These are phyloP conservation scores for Calephelis nemesis DNA, from an alignment of 1,140 invertebrate genomes.

Conservation along the genomic window DNA sequence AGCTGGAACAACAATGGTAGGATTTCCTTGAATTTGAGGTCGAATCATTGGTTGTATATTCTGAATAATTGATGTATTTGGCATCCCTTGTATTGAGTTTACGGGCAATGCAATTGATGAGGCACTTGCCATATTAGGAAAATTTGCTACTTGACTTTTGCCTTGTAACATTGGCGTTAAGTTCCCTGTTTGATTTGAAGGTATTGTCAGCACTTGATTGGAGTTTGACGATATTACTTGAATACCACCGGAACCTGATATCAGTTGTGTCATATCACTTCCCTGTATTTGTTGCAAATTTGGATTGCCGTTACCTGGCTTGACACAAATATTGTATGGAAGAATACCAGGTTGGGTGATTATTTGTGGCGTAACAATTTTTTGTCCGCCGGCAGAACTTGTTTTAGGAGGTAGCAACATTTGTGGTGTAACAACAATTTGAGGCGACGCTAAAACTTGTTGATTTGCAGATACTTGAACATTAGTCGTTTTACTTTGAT, in stretches of 20 bases:
- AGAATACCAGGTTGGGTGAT: constrained; percentile 70
- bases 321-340: constrained; percentile 77
- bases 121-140: constrained; percentile 75
- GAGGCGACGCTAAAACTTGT: constrained; percentile 72
- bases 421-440: constrained; percentile 75
- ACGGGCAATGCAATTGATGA: constrained; percentile 72
- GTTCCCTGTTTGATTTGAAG: constrained; percentile 62
- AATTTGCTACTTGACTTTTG: constrained; percentile 71
- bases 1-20: constrained; percentile 73
- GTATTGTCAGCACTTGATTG: constrained; percentile 74
- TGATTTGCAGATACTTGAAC: constrained; percentile 68
- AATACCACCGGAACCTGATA: constrained; percentile 68
- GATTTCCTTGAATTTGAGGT: constrained; percentile 70
- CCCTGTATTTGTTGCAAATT: constrained; percentile 73
- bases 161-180: constrained; percentile 66
- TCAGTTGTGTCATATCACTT: constrained; percentile 68
- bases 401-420: constrained; percentile 72
- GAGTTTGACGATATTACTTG: constrained; percentile 76
- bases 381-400: constrained; percentile 60
- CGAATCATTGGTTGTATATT: constrained; percentile 74
- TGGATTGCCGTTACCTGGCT: constrained; percentile 61
- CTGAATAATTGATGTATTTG: constrained; percentile 67
- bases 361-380: constrained; percentile 67
- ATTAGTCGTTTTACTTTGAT: constrained; percentile 70
- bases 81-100: constrained; percentile 74